These are phyloP conservation scores for Harpalus rufipes DNA, from an alignment of 2,888 invertebrate genomes.

Conservation along the genomic window DNA sequence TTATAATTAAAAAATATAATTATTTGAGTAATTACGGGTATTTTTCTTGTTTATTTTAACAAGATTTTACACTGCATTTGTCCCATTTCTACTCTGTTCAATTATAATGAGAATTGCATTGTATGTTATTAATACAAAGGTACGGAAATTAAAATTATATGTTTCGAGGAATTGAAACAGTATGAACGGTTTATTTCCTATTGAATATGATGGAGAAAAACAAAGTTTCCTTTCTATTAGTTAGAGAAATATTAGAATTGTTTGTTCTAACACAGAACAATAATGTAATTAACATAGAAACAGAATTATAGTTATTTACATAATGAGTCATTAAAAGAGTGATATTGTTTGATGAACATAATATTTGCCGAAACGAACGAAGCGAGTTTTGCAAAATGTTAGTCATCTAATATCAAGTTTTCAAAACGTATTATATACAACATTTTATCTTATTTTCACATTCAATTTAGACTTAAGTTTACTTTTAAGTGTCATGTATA, in stretches of 20 bases:
- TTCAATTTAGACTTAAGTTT: too few relatives aligned
- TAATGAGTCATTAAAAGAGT: too few relatives aligned
- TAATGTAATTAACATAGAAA: too few relatives aligned
- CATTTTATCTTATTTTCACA: too few relatives aligned
- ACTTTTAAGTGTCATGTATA: too few relatives aligned
- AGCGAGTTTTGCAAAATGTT: too few relatives aligned
- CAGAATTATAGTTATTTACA: too few relatives aligned
- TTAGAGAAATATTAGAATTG: not conserved
- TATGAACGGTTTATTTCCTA: slow-evolving; percentile 20
- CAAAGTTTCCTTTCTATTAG: not conserved
- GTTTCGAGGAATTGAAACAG: slow-evolving; percentile 24
- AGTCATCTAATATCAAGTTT: too few relatives aligned
- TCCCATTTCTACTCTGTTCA: not conserved
- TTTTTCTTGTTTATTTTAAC: slow-evolving; percentile 11
- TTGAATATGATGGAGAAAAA: not conserved
- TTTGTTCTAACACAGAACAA: not conserved
- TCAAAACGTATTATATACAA: too few relatives aligned
- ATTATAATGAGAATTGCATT: not conserved
- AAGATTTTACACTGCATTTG: slow-evolving; percentile 1
- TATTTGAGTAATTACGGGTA: slow-evolving; percentile 14
- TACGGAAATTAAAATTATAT: not conserved
- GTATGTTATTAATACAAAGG: slow-evolving; percentile 9
- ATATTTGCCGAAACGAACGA: too few relatives aligned
- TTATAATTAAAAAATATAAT: slow-evolving; percentile 11
- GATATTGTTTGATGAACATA: too few relatives aligned